phyloP scores from a whole-genome alignment of 1,140 invertebrate species.

The Akabosia matsudoensis region DNA sequence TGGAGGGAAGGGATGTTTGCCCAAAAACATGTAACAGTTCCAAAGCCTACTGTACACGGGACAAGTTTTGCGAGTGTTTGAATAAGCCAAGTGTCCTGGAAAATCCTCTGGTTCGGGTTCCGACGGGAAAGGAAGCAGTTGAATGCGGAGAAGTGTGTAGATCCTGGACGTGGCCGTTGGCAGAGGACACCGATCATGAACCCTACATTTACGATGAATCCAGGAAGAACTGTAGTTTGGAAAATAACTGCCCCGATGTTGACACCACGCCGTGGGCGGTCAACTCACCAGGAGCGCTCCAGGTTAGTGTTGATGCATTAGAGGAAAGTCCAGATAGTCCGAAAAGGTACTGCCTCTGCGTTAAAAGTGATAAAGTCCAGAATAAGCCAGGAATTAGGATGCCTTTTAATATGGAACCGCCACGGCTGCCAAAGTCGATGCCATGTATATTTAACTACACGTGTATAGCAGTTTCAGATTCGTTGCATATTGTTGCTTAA shows the following conservation, averaged over 20 bases:
- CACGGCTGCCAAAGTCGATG: not conserved
- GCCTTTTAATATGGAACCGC: not conserved
- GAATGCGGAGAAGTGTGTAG: conserved; percentile 28
- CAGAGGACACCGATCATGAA: not conserved
- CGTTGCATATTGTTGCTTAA: not conserved
- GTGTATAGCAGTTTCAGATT: not conserved
- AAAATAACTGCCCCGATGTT: not conserved
- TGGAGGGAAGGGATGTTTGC: conserved; percentile 21
- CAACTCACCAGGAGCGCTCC: not conserved
- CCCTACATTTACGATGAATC: conserved; percentile 24
- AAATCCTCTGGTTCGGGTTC: conserved; percentile 5
- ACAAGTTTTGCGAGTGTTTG: conserved; percentile 21
- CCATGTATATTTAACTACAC: conserved; percentile 9
- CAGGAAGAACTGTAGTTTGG: not conserved
- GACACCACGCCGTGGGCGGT: conserved; percentile 9
- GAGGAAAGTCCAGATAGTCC: not conserved
- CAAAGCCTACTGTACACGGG: conserved; percentile 24
- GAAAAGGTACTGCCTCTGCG: conserved; percentile 4
- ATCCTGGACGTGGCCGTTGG: conserved; percentile 30
- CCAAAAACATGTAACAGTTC: conserved; percentile 12
- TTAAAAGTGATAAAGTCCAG: not conserved
- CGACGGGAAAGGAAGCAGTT: conserved; percentile 10
- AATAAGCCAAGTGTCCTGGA: not conserved
- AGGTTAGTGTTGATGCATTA: not conserved
- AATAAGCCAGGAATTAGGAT: conserved; percentile 18